phyloP scores from a whole-genome alignment of 2,888 invertebrate species.

The Synanthedon tipuliformis region DNA sequence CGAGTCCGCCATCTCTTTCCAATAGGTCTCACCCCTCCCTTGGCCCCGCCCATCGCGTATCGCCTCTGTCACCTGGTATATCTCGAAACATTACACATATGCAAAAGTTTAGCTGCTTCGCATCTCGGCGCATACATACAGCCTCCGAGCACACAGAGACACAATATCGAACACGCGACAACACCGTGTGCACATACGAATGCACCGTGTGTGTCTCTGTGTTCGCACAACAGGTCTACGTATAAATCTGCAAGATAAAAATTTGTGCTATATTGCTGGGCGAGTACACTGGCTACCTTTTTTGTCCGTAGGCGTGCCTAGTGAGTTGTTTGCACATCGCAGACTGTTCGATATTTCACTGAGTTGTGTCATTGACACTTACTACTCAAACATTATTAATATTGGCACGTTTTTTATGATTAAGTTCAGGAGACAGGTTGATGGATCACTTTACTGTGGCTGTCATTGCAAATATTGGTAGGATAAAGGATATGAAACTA shows the following conservation, averaged over 20 bases:
- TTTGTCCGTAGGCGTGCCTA: slow-evolving; percentile 64
- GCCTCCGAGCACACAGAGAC: slow-evolving; percentile 23
- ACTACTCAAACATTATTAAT: slow-evolving; percentile 14
- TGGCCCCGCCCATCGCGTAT: slow-evolving; percentile 63
- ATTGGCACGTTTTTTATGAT: too few relatives aligned
- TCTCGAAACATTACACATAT: slow-evolving; percentile 71
- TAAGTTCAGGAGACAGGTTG: too few relatives aligned
- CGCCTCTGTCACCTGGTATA: slow-evolving; percentile 69
- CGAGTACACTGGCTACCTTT: slow-evolving; percentile 39
- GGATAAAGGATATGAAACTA: too few relatives aligned
- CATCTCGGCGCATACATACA: slow-evolving; percentile 35
- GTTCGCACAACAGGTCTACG: slow-evolving; percentile 13
- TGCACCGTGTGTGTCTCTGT: slow-evolving; percentile 19
- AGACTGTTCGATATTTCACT: slow-evolving; percentile 63
- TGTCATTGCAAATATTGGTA: too few relatives aligned
- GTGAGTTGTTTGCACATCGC: slow-evolving; percentile 64
- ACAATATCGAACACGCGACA: slow-evolving; percentile 12
- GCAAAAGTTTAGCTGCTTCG: slow-evolving; percentile 63
- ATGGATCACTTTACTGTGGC: too few relatives aligned
- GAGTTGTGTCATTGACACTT: slow-evolving; percentile 45
- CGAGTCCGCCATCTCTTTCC: slow-evolving; percentile 67
- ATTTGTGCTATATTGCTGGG: slow-evolving; percentile 55
- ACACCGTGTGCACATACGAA: slow-evolving; percentile 9
- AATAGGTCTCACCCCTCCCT: slow-evolving; percentile 62
- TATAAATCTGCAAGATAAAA: slow-evolving; percentile 69